These are phyloP conservation scores for Netelia melanura DNA, from an alignment of 2,888 invertebrate genomes.

Conservation along the genomic window DNA sequence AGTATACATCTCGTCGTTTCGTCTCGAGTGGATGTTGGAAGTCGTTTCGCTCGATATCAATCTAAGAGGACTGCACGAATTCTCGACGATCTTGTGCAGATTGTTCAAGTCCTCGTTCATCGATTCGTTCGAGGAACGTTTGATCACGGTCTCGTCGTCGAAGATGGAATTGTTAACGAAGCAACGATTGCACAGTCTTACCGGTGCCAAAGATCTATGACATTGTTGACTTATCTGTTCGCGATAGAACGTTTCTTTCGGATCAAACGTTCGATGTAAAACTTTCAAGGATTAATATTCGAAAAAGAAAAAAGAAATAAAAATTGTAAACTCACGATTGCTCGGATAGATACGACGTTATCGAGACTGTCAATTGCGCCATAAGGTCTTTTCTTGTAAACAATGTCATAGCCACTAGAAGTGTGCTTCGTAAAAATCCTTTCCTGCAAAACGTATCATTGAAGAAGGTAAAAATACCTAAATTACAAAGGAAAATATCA, in stretches of 20 bases:
- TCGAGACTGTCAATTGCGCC: conserved; percentile 41
- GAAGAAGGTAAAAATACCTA: too few relatives aligned
- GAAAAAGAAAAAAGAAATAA: not conserved
- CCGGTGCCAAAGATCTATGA: conserved; percentile 60
- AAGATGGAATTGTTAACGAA: conserved; percentile 39
- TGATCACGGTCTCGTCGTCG: not conserved
- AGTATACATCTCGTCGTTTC: conserved; percentile 54
- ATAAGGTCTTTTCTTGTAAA: conserved; percentile 61
- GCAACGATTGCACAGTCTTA: conserved; percentile 56
- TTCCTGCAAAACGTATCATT: conserved; percentile 39
- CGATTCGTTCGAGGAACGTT: conserved; percentile 34
- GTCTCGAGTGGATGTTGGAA: conserved; percentile 5
- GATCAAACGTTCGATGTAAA: not conserved
- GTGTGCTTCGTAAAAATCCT: conserved; percentile 58
- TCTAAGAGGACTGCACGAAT: conserved; percentile 40
- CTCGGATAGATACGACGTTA: conserved; percentile 57
- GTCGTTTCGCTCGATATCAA: conserved; percentile 42
- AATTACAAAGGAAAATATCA: not conserved
- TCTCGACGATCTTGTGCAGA: conserved; percentile 47
- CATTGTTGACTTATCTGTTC: conserved; percentile 66
- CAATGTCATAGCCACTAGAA: conserved; percentile 57
- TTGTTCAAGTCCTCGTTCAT: conserved; percentile 46
- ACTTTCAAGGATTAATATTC: not conserved
- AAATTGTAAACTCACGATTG: conserved; percentile 40
- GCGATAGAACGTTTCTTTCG: not conserved